These are phyloP conservation scores for Corella eumyota DNA, from an alignment of 23 tunicate genomes.

Conservation along the genomic window DNA sequence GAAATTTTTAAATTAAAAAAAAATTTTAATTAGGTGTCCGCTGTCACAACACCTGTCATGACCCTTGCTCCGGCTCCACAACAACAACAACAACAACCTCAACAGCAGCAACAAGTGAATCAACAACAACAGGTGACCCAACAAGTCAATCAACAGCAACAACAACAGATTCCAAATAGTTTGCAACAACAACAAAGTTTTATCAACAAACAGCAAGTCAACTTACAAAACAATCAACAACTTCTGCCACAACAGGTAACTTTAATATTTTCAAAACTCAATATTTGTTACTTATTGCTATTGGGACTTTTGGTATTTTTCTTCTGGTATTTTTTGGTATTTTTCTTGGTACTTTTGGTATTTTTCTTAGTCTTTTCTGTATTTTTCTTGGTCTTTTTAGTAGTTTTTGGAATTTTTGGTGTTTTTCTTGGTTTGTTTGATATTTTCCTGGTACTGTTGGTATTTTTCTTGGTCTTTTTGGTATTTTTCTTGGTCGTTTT, in stretches of 20 bases:
- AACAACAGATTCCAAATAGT: slow-evolving; percentile 24
- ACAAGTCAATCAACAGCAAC: slow-evolving; percentile 28
- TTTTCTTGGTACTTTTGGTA: no score
- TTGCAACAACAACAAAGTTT: slow-evolving; percentile 41
- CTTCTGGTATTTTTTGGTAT: no score
- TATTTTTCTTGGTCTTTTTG: no score
- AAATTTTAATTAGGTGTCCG: slow-evolving; percentile 1
- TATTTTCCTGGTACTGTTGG: no score
- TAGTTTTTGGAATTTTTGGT: no score
- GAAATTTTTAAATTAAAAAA: neutral
- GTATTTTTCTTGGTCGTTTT: no score
- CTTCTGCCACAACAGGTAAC: slow-evolving; percentile 57
- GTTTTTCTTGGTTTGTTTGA: no score
- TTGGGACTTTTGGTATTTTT: no score
- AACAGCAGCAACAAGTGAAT: slow-evolving; percentile 13
- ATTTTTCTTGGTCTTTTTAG: no score
- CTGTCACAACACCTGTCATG: neutral
- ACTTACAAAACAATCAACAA: slow-evolving; percentile 15
- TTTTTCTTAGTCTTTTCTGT: no score
- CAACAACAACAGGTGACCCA: slow-evolving; percentile 9
- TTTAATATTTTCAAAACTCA: no score
- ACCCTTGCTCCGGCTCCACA: slow-evolving; percentile 3
- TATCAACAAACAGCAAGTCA: slow-evolving; percentile 18
- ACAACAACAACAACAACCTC: slow-evolving; percentile 11
- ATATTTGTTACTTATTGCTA: no score